Evolutionary conservation across 2,113 vertebrate species (phyloP).

Genomic region (Hystrix brachyura): DNA sequence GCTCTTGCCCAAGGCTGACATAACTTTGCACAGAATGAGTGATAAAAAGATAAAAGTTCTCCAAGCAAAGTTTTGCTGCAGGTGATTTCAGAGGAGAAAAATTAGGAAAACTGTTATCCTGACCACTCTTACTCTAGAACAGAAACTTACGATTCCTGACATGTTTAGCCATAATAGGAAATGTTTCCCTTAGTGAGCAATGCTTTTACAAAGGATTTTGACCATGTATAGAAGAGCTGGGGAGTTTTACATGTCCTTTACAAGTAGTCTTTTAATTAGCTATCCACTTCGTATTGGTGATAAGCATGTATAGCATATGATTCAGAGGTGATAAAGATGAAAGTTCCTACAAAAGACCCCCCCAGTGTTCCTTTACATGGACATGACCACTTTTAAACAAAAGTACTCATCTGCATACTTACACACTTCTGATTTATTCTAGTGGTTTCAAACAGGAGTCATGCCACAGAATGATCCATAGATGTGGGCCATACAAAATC

Average conservation of each 20-base stretch:
- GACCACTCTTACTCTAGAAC: background rate
- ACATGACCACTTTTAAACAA: background rate
- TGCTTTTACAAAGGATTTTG: background rate
- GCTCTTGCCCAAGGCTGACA: background rate
- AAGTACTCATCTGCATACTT: background rate
- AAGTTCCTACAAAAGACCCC: background rate
- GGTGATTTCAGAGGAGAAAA: conserved; percentile 24
- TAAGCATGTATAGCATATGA: accelerated
- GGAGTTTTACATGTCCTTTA: background rate
- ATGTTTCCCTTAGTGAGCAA: background rate
- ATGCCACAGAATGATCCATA: background rate
- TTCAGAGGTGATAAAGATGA: background rate
- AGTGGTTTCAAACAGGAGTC: background rate
- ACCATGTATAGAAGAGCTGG: background rate
- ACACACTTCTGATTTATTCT: conserved; percentile 13
- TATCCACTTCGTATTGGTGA: background rate
- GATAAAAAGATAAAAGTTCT: background rate
- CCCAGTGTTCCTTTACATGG: background rate
- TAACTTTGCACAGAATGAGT: background rate
- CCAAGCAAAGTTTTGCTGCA: background rate
- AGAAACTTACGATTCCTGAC: conserved; percentile 39
- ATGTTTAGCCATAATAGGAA: background rate
- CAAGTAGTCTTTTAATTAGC: background rate
- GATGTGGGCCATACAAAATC: background rate
- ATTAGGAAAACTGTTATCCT: background rate